These are phyloP conservation scores for Hypsibius dujardini DNA, from an alignment of 1,140 invertebrate species.

Conservation along the genomic window DNA sequence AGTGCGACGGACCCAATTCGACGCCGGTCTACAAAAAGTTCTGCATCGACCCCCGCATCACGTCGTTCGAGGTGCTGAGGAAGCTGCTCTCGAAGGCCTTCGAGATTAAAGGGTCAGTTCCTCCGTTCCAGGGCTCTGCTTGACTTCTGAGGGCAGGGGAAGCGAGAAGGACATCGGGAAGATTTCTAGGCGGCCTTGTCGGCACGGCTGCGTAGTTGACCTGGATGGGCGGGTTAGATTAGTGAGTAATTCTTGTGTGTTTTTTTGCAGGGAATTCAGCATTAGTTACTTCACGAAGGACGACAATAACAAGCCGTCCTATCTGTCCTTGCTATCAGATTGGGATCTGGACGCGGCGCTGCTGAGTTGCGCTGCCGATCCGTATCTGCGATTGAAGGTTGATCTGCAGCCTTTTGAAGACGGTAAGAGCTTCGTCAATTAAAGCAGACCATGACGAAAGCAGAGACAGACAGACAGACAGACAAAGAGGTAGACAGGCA, in stretches of 20 bases:
- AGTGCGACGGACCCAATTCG: slow-evolving; percentile 48
- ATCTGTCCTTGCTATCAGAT: slow-evolving; percentile 70
- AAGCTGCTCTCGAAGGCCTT: slow-evolving; percentile 78
- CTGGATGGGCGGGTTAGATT: too few species aligned
- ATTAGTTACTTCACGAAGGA: slow-evolving; percentile 71
- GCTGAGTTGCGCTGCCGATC: slow-evolving; percentile 52
- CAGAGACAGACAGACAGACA: slow-evolving; percentile 71
- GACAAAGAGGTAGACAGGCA: slow-evolving; percentile 73
- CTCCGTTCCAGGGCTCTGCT: background rate
- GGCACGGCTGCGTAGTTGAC: too few species aligned
- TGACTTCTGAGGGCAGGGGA: too few species aligned
- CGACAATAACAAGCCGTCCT: slow-evolving; percentile 69
- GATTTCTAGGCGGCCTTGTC: too few species aligned
- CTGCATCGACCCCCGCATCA: slow-evolving; percentile 86
- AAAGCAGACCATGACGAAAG: too few species aligned
- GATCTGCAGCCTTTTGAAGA: slow-evolving; percentile 71
- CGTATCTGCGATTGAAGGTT: slow-evolving; percentile 65
- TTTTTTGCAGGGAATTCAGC: slow-evolving; percentile 55
- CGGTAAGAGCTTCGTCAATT: slow-evolving; percentile 54
- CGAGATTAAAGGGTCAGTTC: slow-evolving; percentile 61
- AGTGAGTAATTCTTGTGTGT: slow-evolving; percentile 19
- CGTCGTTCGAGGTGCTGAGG: slow-evolving; percentile 75
- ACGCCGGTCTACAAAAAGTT: slow-evolving; percentile 71
- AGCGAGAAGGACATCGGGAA: too few species aligned
- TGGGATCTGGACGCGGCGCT: slow-evolving; percentile 94